A percentile compares a stretch with the other conserved stretches of the same genome.
These are phyloP conservation scores for Microcebus murinus DNA, from an alignment of 2,113 vertebrate genomes.

Conservation along the genomic window DNA sequence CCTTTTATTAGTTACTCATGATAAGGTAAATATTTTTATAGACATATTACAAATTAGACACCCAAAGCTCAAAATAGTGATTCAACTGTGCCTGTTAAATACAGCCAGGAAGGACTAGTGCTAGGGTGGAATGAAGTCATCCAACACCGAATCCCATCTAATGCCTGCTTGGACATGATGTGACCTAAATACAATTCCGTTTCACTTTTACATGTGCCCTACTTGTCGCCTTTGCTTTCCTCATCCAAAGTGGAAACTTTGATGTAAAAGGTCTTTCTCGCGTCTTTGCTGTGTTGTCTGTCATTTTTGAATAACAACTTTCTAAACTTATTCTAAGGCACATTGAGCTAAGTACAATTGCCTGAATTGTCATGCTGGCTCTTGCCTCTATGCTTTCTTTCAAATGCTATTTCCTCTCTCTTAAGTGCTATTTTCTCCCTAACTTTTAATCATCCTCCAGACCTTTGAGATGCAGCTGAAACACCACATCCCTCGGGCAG, in stretches of 20 bases:
- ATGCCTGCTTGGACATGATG: background rate
- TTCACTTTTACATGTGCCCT: background rate
- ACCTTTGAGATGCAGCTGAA: background rate
- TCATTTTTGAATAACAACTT: background rate
- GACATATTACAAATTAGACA: background rate
- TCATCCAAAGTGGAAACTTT: background rate
- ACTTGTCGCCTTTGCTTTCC: background rate
- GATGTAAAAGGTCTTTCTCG: background rate
- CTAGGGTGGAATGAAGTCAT: background rate
- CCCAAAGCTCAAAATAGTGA: background rate
- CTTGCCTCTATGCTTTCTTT: background rate
- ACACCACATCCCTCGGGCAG: background rate
- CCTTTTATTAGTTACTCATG: background rate
- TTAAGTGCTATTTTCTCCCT: background rate
- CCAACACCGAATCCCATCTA: background rate
- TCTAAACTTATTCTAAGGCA: background rate
- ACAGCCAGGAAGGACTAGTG: fast-evolving
- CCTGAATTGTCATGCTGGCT: background rate
- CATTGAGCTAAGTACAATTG: background rate
- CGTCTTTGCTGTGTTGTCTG: background rate
- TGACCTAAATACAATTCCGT: background rate
- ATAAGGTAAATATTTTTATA: background rate
- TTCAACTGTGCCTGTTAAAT: background rate
- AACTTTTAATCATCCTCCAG: background rate
- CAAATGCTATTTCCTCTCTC: background rate